Conservation (phyloP, 2,888 invertebrate genomes). For the Xestia xanthographa region DNA sequence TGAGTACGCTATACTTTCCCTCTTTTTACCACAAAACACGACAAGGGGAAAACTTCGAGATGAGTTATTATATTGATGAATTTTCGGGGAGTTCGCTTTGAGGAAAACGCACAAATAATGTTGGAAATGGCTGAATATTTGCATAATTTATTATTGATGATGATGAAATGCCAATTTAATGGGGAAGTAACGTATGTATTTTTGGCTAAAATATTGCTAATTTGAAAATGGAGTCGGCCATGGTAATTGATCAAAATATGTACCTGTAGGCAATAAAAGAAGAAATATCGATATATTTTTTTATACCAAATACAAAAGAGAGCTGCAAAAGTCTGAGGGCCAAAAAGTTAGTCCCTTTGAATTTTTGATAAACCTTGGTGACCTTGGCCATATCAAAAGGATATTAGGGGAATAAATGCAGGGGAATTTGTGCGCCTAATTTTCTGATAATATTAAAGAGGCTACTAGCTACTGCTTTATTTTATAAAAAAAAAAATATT, state of each 20-base stretch:
- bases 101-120: conserved; percentile 55
- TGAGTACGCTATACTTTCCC: conserved; percentile 34
- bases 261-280: too few relatives aligned
- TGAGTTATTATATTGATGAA: conserved; percentile 60
- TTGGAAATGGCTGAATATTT: conserved; percentile 19
- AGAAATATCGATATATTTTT: too few relatives aligned
- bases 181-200: conserved; percentile 20
- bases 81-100: conserved; percentile 35
- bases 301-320: too few relatives aligned
- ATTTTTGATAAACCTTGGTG: too few relatives aligned
- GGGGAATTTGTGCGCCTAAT: too few relatives aligned
- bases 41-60: conserved; percentile 56
- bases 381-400: too few relatives aligned
- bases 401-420: too few relatives aligned
- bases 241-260: neutral
- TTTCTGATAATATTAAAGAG: too few relatives aligned
- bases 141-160: conserved; percentile 25
- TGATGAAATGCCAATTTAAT: conserved; percentile 37
- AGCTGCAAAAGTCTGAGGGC: too few relatives aligned
- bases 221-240: neutral
- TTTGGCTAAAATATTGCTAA: neutral
- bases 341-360: too few relatives aligned
- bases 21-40: conserved; percentile 54
- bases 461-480: too few relatives aligned
- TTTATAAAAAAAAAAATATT: too few relatives aligned